phyloP scores from a whole-genome alignment of 1,140 invertebrate genomes.

The Pararge aegeria region DNA sequence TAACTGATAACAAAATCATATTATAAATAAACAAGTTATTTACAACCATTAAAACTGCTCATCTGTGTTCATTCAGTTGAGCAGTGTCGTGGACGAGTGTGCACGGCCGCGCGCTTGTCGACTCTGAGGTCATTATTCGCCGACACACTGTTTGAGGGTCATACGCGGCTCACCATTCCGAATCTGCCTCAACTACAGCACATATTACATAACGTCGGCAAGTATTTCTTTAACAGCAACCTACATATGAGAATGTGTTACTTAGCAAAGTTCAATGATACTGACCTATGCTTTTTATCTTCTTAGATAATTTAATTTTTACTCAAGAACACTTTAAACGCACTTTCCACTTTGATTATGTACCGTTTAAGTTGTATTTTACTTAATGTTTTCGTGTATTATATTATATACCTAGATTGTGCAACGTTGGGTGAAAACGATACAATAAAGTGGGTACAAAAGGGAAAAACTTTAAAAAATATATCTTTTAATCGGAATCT shows the following conservation, averaged over 20 bases:
- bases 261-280: too few relatives aligned
- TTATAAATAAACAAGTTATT: too few relatives aligned
- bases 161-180: neutral
- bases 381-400: slow-evolving; percentile 5
- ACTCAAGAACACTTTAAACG: neutral
- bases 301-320: neutral
- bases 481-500: too few relatives aligned
- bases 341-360: neutral
- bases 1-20: too few relatives aligned
- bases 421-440: slow-evolving; percentile 17
- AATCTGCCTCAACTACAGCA: neutral
- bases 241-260: too few relatives aligned
- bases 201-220: neutral
- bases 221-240: neutral
- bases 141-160: neutral
- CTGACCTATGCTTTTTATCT: neutral
- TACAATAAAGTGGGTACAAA: slow-evolving; percentile 12
- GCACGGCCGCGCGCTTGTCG: neutral
- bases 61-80: neutral
- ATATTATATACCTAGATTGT: neutral
- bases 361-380: slow-evolving; percentile 4
- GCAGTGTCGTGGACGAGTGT: neutral
- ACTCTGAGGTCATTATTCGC: neutral
- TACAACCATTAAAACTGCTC: neutral
- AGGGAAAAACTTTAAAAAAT: neutral